Conservation (phyloP, 2,113 vertebrate genomes). For the Cynoglossus semilaevis region DNA sequence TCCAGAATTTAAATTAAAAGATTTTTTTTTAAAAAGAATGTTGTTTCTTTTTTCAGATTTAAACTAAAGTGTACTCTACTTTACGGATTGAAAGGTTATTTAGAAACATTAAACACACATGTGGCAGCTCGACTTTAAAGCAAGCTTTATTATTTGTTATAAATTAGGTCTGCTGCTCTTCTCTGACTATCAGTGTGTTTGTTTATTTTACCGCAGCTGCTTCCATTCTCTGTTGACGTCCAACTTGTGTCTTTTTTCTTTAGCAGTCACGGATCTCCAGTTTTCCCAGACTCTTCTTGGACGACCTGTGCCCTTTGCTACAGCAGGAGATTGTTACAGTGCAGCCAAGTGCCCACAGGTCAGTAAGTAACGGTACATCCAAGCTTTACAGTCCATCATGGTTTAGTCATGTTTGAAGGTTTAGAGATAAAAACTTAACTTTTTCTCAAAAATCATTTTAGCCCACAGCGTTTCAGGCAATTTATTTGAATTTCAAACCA, state of each 20-base stretch:
- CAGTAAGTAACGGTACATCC: conserved; percentile 7
- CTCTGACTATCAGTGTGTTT: conserved; percentile 14
- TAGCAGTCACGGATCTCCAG: conserved; percentile 84
- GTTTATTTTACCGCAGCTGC: conserved; percentile 30
- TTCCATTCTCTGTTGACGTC: conserved; percentile 18
- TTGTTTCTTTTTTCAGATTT: background rate
- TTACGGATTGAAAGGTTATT: background rate
- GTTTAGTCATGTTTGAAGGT: background rate
- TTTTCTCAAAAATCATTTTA: too few relatives aligned
- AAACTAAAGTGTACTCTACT: background rate
- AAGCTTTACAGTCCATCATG: background rate
- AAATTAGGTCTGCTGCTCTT: conserved; percentile 8
- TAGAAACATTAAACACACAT: conserved; percentile 4
- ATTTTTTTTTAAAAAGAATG: too few relatives aligned
- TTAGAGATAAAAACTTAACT: too few relatives aligned
- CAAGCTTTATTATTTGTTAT: background rate
- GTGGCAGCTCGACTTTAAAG: conserved; percentile 7
- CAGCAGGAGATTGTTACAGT: conserved; percentile 91
- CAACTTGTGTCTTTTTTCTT: conserved; percentile 43
- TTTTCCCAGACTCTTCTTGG: conserved; percentile 84
- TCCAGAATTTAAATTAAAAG: too few relatives aligned
- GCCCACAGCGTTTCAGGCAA: too few relatives aligned
- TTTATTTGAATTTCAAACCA: too few relatives aligned
- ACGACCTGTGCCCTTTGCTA: conserved; percentile 84
- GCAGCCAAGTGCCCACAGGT: conserved; percentile 91